Base-by-base conservation (phyloP, 2,113 vertebrate species). In the Orcinus orca region DNA sequence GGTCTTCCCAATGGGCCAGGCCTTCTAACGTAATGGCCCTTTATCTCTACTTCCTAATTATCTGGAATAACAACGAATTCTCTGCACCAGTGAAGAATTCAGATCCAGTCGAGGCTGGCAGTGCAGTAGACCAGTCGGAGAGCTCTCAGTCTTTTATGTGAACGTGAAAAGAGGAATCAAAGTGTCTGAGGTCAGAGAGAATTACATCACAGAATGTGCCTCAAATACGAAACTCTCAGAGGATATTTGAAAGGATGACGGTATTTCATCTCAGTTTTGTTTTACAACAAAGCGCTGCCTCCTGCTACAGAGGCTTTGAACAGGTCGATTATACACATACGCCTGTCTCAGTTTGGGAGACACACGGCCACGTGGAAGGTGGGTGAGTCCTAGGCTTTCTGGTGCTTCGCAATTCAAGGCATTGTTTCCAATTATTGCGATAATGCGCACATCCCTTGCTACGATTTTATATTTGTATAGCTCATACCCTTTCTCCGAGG, bases 171-270 rank as follows among this genome's bases (percentile, higher is more conserved):
- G 92, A 90, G 71, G 83, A 98, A 98, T 97, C 97, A 98, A 97
- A 98, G 96, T 77, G 87, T 98, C 90, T 96, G 97, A 98, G 98
- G 95, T 98, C 98, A 98, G 93, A 98, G 96, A 95, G 96, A 95
- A 98, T 93, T 67, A 95, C 97, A 97, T 97, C 90, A 96, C 85
- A 82, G 97, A 85, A 95, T 92, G 94, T 84, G 94, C 95, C 96
- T 97, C 97, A 97, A 95, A 95, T 97, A 97, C 95, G 82, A 88
- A 97, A 38, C 95, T 98, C 96, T 97, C 84, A 70, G 97, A 95
- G 97, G 89, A 90, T 98, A 95, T 87, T 89, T 96, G 93, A 98
- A 98, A 98, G 97, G 86, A 98, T 97, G 97, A 93, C 6, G 62
- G 96, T 60, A 70, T 88, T 98, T 97, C 55, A 98, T 97, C 95